A percentile compares a stretch with the other conserved stretches of the same genome.
Evolutionary conservation across 2,888 invertebrate species (phyloP).

Genomic region (Dilophus febrilis): DNA sequence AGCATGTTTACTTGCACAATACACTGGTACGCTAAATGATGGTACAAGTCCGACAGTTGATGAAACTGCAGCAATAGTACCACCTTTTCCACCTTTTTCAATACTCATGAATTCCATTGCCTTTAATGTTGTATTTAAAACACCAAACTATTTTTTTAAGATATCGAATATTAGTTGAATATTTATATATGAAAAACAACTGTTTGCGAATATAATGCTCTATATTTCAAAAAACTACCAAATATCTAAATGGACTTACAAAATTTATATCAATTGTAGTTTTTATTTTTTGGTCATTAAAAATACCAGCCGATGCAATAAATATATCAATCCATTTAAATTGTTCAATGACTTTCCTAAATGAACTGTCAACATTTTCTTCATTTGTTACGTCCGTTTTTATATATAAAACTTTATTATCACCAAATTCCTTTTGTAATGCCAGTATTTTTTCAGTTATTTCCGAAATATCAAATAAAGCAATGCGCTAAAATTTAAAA

Average conservation of each 20-base stretch:
- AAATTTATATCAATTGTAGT: neutral
- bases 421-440: too few species aligned
- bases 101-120: constrained; percentile 17
- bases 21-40: constrained; percentile 12
- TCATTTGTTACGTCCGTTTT: neutral
- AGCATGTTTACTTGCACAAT: constrained; percentile 15
- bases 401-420: too few species aligned
- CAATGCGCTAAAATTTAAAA: too few species aligned
- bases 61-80: constrained; percentile 15
- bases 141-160: neutral
- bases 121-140: constrained; percentile 9
- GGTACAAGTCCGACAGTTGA: constrained; percentile 12
- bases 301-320: neutral
- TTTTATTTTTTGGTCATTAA: neutral
- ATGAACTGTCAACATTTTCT: neutral
- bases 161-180: neutral
- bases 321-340: neutral
- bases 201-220: neutral
- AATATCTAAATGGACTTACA: neutral
- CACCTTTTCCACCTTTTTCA: constrained; percentile 16
- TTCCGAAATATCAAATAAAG: too few species aligned
- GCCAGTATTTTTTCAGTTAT: too few species aligned
- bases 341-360: neutral
- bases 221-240: neutral
- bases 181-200: neutral